phyloP scores from a whole-genome alignment of 2,113 vertebrate species.

The Ascaphus truei region DNA sequence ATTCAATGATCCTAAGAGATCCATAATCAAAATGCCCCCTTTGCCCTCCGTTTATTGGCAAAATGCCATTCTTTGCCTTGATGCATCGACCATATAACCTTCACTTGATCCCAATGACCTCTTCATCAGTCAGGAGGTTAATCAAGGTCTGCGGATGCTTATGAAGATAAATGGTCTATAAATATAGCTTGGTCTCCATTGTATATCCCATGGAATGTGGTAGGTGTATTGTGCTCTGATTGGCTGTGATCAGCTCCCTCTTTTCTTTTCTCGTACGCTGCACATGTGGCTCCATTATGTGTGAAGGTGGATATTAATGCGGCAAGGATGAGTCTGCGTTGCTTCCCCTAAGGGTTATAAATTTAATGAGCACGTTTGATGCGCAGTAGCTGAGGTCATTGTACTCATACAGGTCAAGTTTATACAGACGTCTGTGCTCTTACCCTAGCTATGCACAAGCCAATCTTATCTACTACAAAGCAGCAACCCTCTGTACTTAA shows the following conservation, averaged over 20 bases:
- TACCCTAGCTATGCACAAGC: no score
- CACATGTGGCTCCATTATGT: slow-evolving; percentile 3
- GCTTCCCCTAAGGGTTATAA: not conserved
- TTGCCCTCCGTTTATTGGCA: not conserved
- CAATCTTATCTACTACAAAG: no score
- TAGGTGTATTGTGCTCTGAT: not conserved
- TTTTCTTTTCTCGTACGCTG: not conserved
- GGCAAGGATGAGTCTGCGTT: not conserved
- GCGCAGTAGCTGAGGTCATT: not conserved
- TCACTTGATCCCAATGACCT: slow-evolving; percentile 9
- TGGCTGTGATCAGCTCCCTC: not conserved
- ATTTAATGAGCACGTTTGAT: not conserved
- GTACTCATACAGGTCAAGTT: not conserved
- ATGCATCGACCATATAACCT: not conserved
- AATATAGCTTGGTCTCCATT: not conserved
- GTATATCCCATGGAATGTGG: not conserved
- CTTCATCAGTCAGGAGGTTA: not conserved
- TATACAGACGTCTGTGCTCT: no score
- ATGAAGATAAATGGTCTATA: slow-evolving; percentile 12
- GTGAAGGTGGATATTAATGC: not conserved
- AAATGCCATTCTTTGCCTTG: not conserved
- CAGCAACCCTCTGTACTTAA: no score
- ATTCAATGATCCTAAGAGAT: no score
- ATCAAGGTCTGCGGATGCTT: not conserved
- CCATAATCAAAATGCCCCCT: no score